A percentile compares a stretch with the other conserved stretches of the same genome.
Conservation (phyloP, 2,797 vertebrate species). For the Lagodon rhomboides region DNA sequence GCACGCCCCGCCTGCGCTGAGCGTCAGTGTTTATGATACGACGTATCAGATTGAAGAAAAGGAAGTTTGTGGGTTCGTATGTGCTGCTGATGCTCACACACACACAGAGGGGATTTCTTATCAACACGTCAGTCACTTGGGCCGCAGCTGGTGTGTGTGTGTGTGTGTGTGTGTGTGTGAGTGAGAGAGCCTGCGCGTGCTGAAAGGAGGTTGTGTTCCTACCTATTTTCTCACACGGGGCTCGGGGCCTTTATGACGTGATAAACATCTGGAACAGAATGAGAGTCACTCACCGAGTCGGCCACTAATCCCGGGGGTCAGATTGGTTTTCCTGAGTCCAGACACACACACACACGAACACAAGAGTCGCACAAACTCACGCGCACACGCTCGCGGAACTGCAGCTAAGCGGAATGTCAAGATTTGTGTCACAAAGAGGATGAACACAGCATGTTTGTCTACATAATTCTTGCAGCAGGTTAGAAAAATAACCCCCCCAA, state of each 20-base stretch:
- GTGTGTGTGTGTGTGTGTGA: conserved; percentile 43
- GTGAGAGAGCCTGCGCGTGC: conserved; percentile 34
- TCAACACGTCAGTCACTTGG: not conserved
- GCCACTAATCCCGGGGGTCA: conserved; percentile 74
- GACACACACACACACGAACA: conserved; percentile 13
- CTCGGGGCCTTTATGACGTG: conserved; percentile 71
- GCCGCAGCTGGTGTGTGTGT: conserved; percentile 33
- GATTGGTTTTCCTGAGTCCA: conserved; percentile 71
- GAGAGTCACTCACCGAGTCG: conserved; percentile 72
- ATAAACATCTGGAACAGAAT: conserved; percentile 82
- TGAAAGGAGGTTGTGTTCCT: conserved; percentile 70
- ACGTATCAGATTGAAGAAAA: not conserved
- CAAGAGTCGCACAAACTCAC: conserved; percentile 1
- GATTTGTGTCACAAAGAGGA: conserved; percentile 2
- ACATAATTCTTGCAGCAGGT: not conserved
- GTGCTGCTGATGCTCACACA: not conserved
- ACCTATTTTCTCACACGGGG: conserved; percentile 63
- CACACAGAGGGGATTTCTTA: no score
- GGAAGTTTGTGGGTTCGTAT: conserved; percentile 20
- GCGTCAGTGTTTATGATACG: not conserved
- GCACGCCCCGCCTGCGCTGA: not conserved
- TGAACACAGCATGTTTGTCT: not conserved
- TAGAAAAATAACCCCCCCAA: no score
- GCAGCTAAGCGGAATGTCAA: conserved; percentile 4
- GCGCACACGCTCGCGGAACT: conserved; percentile 3